Evolutionary conservation across 2,888 invertebrate genomes (phyloP).

Genomic region (Euplexia lucipara): DNA sequence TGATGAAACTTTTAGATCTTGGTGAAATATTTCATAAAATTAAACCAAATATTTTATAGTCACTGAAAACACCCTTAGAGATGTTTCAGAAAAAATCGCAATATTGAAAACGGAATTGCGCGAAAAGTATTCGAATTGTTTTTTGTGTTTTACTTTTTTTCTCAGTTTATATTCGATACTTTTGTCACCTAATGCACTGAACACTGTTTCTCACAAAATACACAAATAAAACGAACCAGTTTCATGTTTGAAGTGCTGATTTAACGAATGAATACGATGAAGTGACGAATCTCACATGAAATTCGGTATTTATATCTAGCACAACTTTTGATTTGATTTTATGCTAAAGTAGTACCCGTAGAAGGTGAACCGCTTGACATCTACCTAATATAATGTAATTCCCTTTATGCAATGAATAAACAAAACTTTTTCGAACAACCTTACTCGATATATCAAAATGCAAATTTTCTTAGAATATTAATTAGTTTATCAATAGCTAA

Average conservation of each 20-base stretch:
- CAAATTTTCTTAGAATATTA: constrained; percentile 2
- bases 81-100: not conserved
- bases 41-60: not conserved
- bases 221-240: constrained; percentile 71
- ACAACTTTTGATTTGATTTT: constrained; percentile 59
- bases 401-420: constrained; percentile 49
- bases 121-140: constrained; percentile 1
- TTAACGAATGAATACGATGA: constrained; percentile 62
- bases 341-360: constrained; percentile 59
- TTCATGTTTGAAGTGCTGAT: constrained; percentile 72
- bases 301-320: constrained; percentile 71
- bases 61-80: constrained; percentile 18
- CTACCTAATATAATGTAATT: constrained; percentile 49
- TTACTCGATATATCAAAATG: constrained; percentile 35
- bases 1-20: not conserved
- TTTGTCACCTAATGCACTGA: constrained; percentile 34
- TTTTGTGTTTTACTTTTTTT: constrained; percentile 6
- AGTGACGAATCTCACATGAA: constrained; percentile 66
- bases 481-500: constrained; percentile 10
- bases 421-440: constrained; percentile 33
- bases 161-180: not conserved
- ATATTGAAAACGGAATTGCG: not conserved
- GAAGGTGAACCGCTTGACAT: constrained; percentile 77
- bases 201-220: constrained; percentile 55
- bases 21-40: not conserved